phyloP scores from a whole-genome alignment of 2,113 vertebrate genomes.

The Mormoops blainvillei region DNA sequence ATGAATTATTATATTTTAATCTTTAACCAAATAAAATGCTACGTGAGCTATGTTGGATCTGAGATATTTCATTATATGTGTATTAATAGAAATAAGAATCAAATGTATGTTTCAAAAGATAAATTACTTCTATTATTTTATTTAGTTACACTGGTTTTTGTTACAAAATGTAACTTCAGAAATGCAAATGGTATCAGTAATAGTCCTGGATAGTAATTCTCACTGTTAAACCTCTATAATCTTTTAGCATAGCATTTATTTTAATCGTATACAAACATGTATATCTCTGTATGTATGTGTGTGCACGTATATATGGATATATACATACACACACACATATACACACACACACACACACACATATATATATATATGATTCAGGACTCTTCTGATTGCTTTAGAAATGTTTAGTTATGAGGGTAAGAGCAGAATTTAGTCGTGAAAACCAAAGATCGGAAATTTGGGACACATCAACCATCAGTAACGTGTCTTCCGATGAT shows the following conservation, averaged over 20 bases:
- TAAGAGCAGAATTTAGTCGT: neutral
- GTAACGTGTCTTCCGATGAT: neutral
- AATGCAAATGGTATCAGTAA: neutral
- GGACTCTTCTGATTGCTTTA: neutral
- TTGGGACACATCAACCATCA: neutral
- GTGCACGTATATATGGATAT: no score
- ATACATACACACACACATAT: no score
- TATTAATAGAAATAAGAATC: neutral
- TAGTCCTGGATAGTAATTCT: neutral
- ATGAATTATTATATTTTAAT: neutral
- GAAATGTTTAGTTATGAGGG: neutral
- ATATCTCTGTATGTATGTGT: neutral
- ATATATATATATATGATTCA: neutral
- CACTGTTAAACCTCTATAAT: neutral
- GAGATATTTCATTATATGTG: neutral
- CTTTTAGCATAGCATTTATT: neutral
- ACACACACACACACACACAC: no score
- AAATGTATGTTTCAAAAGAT: neutral
- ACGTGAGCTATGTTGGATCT: neutral
- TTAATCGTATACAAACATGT: neutral
- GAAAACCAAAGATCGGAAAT: neutral
- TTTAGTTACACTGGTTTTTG: neutral
- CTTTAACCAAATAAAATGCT: neutral
- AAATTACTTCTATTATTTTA: neutral
- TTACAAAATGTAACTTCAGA: neutral